A percentile compares a stretch with the other conserved stretches of the same genome.
Evolutionary conservation across 2,113 vertebrate species (phyloP).

Genomic region (Etheostoma cragini): DNA sequence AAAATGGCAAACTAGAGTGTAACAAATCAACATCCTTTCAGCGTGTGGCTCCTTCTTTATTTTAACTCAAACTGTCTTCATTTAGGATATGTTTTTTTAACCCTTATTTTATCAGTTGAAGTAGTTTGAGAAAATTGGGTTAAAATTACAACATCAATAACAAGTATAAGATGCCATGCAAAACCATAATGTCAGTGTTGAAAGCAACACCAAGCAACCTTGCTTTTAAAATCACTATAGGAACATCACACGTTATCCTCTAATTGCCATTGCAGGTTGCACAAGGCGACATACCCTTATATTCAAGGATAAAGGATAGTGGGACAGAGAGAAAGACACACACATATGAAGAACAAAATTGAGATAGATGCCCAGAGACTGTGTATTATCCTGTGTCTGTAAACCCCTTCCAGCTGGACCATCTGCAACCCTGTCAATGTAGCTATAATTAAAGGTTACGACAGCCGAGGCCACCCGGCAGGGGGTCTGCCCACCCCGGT

Average conservation of each 20-base stretch:
- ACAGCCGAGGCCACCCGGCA: conserved; percentile 75
- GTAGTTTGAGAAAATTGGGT: too few relatives aligned
- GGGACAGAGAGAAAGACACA: background rate
- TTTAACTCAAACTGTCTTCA: background rate
- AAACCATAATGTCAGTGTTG: background rate
- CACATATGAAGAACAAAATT: background rate
- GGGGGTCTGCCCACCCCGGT: conserved; percentile 65
- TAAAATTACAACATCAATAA: background rate
- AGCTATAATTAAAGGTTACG: conserved; percentile 80
- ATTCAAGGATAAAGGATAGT: background rate
- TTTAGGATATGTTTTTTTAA: background rate
- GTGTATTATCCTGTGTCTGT: conserved; percentile 48
- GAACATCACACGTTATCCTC: background rate
- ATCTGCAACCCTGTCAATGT: conserved; percentile 78
- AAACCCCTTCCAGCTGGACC: conserved; percentile 59
- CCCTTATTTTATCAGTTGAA: background rate
- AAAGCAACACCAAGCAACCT: background rate
- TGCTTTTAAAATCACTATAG: background rate
- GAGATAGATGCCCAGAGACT: conserved; percentile 2
- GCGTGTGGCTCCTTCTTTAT: background rate
- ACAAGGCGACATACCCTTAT: background rate
- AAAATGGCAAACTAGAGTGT: background rate
- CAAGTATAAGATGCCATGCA: background rate
- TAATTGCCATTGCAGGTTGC: background rate
- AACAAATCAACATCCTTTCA: background rate